Evolutionary conservation across 1,140 invertebrate species (phyloP).

Genomic region (Magallana angulata): DNA sequence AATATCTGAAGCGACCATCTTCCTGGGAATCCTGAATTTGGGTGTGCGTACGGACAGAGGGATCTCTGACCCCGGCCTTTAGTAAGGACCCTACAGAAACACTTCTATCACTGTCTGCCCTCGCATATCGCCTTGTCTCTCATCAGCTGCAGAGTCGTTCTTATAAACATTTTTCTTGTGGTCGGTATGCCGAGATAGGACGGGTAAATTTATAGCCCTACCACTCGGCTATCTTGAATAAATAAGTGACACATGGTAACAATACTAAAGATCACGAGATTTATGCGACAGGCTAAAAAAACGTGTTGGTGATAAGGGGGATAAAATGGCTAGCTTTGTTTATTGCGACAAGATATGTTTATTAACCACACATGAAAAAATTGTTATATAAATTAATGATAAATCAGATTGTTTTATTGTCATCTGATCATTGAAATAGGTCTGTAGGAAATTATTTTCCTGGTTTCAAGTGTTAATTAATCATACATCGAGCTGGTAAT

Average conservation of each 20-base stretch:
- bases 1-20: too few species aligned
- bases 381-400: slow-evolving; percentile 11
- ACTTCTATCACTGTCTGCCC: slow-evolving; percentile 11
- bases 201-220: slow-evolving; percentile 33
- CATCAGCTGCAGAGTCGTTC: slow-evolving; percentile 25
- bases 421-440: neutral
- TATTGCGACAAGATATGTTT: slow-evolving; percentile 14
- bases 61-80: neutral
- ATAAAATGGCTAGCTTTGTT: slow-evolving; percentile 32
- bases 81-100: slow-evolving; percentile 15
- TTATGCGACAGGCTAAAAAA: slow-evolving; percentile 27
- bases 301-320: slow-evolving; percentile 22
- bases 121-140: slow-evolving; percentile 6
- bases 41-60: neutral
- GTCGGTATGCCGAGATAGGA: slow-evolving; percentile 28
- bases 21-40: neutral
- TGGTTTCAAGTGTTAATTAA: slow-evolving; percentile 10
- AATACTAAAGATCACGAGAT: slow-evolving; percentile 33
- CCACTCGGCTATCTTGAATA: slow-evolving; percentile 30
- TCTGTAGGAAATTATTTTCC: neutral
- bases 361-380: slow-evolving; percentile 10
- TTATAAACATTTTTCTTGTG: slow-evolving; percentile 38
- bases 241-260: slow-evolving; percentile 37
- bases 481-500: neutral
- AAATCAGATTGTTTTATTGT: slow-evolving; percentile 28